phyloP scores from a whole-genome alignment of 1,140 invertebrate species.

The Hyphantria cunea region DNA sequence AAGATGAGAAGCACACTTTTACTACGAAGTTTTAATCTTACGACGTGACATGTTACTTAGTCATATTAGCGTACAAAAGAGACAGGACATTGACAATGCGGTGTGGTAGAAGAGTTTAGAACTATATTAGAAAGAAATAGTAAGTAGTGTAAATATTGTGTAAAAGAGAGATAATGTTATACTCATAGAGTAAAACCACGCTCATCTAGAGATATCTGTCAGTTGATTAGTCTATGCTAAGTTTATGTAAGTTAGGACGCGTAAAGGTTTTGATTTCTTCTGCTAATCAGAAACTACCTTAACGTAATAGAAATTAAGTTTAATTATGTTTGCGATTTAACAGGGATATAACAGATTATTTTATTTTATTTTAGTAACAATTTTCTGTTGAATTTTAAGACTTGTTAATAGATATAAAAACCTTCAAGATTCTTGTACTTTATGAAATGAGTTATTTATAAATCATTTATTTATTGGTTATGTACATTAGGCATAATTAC shows the following conservation, averaged over 20 bases:
- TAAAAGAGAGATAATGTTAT: neutral
- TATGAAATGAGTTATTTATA: too few species aligned
- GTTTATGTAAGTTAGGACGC: too few species aligned
- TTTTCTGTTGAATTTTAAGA: too few species aligned
- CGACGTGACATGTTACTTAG: neutral
- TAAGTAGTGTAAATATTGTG: neutral
- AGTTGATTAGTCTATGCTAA: too few species aligned
- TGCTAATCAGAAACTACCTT: neutral
- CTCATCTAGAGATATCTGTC: too few species aligned
- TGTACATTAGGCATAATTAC: too few species aligned
- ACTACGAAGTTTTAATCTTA: constrained; percentile 56
- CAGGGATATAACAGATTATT: constrained; percentile 15
- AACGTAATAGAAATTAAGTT: constrained; percentile 2
- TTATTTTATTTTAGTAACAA: too few species aligned
- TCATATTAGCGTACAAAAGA: constrained; percentile 18
- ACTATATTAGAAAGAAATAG: neutral
- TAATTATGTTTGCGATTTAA: neutral
- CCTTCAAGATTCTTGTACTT: too few species aligned
- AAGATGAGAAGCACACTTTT: constrained; percentile 46
- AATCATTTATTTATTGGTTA: too few species aligned
- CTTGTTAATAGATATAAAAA: too few species aligned
- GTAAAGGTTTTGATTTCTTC: too few species aligned
- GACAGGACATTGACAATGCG: neutral
- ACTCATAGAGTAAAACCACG: too few species aligned
- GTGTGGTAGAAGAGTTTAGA: neutral